Evolutionary conservation across 2,888 invertebrate species (phyloP).

Genomic region (Tinea trinotella): DNA sequence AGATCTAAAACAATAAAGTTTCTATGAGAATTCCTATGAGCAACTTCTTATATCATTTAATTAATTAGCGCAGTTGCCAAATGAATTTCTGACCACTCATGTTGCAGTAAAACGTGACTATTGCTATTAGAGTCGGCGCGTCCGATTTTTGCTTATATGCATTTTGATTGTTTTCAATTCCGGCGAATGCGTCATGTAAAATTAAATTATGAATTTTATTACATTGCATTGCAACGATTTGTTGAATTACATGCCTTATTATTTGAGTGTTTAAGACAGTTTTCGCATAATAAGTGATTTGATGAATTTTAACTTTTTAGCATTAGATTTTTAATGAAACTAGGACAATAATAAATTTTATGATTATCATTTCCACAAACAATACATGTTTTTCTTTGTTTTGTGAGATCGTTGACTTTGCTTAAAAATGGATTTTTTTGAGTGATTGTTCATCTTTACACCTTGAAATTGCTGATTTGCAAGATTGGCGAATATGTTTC

Average conservation of each 20-base stretch:
- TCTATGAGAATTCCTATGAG: too few relatives aligned
- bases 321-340: not conserved
- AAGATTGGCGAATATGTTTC: not conserved
- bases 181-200: not conserved
- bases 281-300: not conserved
- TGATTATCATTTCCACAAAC: not conserved
- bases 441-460: not conserved
- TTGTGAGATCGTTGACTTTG: not conserved
- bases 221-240: not conserved
- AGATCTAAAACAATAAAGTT: slow-evolving; percentile 45
- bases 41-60: too few relatives aligned
- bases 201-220: not conserved
- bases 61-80: too few relatives aligned
- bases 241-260: not conserved
- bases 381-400: not conserved
- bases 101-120: not conserved
- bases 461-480: not conserved
- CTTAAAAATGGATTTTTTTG: not conserved
- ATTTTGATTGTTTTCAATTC: too few relatives aligned
- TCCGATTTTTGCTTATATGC: not conserved
- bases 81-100: not conserved
- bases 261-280: not conserved
- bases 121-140: not conserved
- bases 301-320: not conserved
- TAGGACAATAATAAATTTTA: not conserved